Evolutionary conservation across 2,888 invertebrate genomes (phyloP), one percentile per base, ranked within the genome.

Genomic region (Cryptus viduatorius): DNA sequence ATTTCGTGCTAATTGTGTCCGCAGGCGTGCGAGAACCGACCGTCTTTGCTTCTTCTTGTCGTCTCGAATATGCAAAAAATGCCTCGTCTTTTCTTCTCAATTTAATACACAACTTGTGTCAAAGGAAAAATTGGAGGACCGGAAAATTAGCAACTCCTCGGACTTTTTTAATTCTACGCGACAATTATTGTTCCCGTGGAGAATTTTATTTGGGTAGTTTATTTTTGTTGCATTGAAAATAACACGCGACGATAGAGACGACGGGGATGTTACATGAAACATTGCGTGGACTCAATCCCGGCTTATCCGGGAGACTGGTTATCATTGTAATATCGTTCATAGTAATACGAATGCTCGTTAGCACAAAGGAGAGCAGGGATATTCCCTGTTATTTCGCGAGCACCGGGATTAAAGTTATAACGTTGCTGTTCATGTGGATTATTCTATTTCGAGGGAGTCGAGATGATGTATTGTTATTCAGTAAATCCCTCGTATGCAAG

Each of bases 1-100:
- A 79, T 82, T 65, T 75, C 61, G 48, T 71, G 44, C 78, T 84
- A 85, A 85, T 85, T 85, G 80, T 85, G 81, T 67, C 83, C 73
- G 64, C 67, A 65, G 81, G 85, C 59, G 56, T 65, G 83, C 31
- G 50, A 82, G 50, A 82, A 68, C 73, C 37, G 42, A 59, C 65
- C 65, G 44, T 75, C 29, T 75, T 75, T 69, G 61, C 12, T 37
- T 29, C 8, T 37, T 29, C 12, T 4, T 19, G 19, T 44, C 29
- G n/a, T 46, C 53, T 64, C 14, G 42, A 42, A 16, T 42, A 67
- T 46, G 53, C 24, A 50, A 37, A 71, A 69, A 73, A 73, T 29
- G 42, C 42, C 50, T 50, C 24, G n/a, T 24, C 46, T 79, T 44
- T 79, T 42, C 46, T 68, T 79, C 44, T 48, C 67, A 72, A 75